phyloP scores from a whole-genome alignment of 2,797 vertebrate species.

The Crocidura indochinensis region DNA sequence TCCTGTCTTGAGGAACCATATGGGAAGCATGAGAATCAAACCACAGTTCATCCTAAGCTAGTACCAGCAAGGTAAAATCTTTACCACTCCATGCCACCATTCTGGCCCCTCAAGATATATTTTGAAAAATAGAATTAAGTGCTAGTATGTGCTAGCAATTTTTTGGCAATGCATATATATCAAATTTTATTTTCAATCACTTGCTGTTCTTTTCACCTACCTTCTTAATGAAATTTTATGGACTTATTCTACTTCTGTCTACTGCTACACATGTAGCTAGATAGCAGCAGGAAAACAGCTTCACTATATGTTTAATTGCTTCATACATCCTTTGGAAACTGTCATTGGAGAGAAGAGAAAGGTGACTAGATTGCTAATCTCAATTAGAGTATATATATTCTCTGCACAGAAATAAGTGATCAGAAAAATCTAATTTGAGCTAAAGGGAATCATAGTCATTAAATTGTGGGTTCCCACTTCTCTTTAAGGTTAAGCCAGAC shows the following conservation, averaged over 20 bases:
- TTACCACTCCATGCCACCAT: no score
- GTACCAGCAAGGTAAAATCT: no score
- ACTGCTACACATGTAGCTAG: constrained; percentile 29
- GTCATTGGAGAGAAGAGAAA: not conserved
- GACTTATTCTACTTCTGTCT: constrained; percentile 37
- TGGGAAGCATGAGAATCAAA: no score
- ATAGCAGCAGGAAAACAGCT: constrained; percentile 38
- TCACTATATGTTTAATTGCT: constrained; percentile 61
- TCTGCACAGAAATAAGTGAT: not conserved
- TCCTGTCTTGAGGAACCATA: no score
- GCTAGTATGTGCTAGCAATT: not conserved
- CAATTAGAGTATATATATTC: not conserved
- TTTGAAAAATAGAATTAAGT: constrained; percentile 29
- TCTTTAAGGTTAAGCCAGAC: not conserved
- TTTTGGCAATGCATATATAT: constrained; percentile 33
- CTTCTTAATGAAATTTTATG: constrained; percentile 62
- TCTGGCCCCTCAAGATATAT: no score
- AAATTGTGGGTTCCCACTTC: not conserved
- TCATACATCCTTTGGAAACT: constrained; percentile 36
- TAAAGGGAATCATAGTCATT: not conserved
- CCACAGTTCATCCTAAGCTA: no score
- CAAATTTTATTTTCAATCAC: constrained; percentile 60
- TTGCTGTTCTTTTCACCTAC: constrained; percentile 36
- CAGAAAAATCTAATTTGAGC: not conserved
- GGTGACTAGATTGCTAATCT: not conserved